A percentile compares a stretch with the other conserved stretches of the same genome.
phyloP scores from a whole-genome alignment of 2,888 invertebrate genomes.

The Thera obeliscata region DNA sequence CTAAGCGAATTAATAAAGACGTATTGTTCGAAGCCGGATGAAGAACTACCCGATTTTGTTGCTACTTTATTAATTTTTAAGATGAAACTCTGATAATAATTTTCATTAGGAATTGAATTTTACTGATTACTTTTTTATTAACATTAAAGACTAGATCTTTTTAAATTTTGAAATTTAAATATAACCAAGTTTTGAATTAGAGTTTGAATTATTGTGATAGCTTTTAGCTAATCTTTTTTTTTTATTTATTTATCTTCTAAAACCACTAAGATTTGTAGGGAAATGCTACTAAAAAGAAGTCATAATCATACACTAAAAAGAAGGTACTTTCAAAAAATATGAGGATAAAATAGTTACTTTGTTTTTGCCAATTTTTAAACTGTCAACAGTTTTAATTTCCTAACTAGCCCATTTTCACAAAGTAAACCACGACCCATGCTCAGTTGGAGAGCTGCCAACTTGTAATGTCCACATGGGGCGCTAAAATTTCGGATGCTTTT shows the following conservation, averaged over 20 bases:
- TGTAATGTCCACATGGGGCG: constrained; percentile 42
- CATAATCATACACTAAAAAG: too few species aligned
- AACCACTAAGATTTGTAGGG: too few species aligned
- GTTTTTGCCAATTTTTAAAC: constrained; percentile 1
- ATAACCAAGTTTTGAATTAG: too few species aligned
- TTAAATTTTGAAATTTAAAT: too few species aligned
- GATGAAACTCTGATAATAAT: background rate
- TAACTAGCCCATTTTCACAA: constrained; percentile 27
- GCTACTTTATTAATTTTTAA: background rate
- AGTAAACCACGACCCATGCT: constrained; percentile 28
- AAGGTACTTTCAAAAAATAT: background rate
- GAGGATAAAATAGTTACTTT: background rate
- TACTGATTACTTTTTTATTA: background rate
- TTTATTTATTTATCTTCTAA: too few species aligned
- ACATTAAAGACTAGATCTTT: too few species aligned
- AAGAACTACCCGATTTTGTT: background rate
- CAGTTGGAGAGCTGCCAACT: constrained; percentile 41
- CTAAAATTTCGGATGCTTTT: constrained; percentile 39
- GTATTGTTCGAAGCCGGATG: background rate
- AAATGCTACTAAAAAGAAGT: too few species aligned
- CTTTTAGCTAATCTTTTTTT: too few species aligned
- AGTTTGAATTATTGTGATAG: too few species aligned
- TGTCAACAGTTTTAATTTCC: constrained; percentile 3
- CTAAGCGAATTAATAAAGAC: constrained; percentile 24
- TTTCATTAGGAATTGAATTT: background rate